Evolutionary conservation across 2,888 invertebrate species (phyloP), one percentile per base, ranked within the genome.

Genomic region (Malacosoma neustria): DNA sequence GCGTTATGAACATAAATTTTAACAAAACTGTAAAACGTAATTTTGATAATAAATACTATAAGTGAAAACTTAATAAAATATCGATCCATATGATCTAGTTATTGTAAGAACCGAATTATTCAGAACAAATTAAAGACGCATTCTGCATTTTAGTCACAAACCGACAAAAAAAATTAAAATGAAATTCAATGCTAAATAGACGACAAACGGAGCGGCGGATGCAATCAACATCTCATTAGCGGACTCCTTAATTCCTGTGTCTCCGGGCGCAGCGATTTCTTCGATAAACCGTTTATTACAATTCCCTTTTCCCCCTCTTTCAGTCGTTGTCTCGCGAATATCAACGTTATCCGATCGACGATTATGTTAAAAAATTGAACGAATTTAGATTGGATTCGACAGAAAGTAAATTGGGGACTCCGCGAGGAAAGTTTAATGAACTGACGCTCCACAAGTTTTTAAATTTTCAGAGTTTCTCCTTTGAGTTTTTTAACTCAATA

Each of bases 161-260:
- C 39, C 50, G 49, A 45, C 45, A 43, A 60, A 62, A 62, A 49
- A 52, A 49, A 43, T 43, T 44, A 55, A 61, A 65, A 61, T 55
- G 53, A 56, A 57, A 61, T 58, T 57, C 59, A 65, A 71, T 67
- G 65, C 59, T 61, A 69, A 72, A 64, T 60, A 67, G 63, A 51
- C 66, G 72, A 70, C 70, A 72, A 77, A 65, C 70, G 71, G 58
- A 60, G 59, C 67, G 60, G 57, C 63, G 69, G 70, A 70, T 71
- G 76, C 80, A 80, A 81, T 82, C 80, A 81, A 77, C 82, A 81
- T 82, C 79, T 80, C 80, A 81, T 82, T 81, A 81, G 79, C 55
- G 66, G 57, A 67, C 59, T 69, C 69, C 72, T 79, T 81, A 80
- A 77, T 79, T 76, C 70, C 56, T 57, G 61, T 66, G 71, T 72